Evolutionary conservation across 2,888 invertebrate genomes (phyloP).

Genomic region (Himalopsyche anomala): DNA sequence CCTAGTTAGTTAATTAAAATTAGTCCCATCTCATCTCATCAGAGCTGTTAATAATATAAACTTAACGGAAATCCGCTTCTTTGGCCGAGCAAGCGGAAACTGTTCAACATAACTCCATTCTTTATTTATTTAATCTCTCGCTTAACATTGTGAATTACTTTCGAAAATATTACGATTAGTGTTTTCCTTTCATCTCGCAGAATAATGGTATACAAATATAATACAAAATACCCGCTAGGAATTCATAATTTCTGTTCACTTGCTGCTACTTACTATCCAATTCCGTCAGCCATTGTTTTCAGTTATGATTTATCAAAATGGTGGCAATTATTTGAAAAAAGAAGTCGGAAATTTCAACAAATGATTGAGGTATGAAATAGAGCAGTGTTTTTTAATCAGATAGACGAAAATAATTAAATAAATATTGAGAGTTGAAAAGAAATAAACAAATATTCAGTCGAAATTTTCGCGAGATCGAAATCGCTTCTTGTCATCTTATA

Average conservation of each 20-base stretch:
- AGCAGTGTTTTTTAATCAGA: no score
- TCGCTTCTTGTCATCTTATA: no score
- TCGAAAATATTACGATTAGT: slow-evolving; percentile 20
- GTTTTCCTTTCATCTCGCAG: slow-evolving; percentile 20
- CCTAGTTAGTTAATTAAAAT: not conserved
- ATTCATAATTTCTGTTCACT: slow-evolving; percentile 16
- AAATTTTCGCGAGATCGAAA: no score
- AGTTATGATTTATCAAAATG: not conserved
- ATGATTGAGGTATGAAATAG: no score
- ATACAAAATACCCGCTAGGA: not conserved
- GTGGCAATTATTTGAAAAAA: not conserved
- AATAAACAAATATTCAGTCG: no score
- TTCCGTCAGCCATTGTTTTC: not conserved
- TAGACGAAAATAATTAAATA: no score
- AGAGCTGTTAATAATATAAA: not conserved
- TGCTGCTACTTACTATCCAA: not conserved
- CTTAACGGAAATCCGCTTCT: slow-evolving; percentile 13
- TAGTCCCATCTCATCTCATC: not conserved
- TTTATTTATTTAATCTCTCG: slow-evolving; percentile 28
- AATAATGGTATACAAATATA: not conserved
- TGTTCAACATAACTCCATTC: slow-evolving; percentile 4
- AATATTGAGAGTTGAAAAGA: no score
- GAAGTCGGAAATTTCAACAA: no score
- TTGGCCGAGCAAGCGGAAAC: slow-evolving; percentile 2
- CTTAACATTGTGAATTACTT: slow-evolving; percentile 22